These are phyloP conservation scores for Spinus olivaceus DNA, from an alignment of 2,797 vertebrate species.

Conservation along the genomic window DNA sequence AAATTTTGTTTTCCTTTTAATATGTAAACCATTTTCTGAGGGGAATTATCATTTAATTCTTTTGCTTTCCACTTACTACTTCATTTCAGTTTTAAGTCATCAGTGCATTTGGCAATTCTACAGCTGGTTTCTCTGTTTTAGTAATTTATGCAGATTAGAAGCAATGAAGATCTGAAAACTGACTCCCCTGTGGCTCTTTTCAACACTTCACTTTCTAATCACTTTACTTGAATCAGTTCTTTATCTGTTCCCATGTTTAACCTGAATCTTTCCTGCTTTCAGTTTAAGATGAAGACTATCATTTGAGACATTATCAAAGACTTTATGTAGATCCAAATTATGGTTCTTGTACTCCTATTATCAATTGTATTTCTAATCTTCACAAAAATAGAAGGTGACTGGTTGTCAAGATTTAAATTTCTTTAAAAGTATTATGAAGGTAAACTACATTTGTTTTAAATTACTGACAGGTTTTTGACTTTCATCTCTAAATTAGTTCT, in stretches of 20 bases:
- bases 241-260: slow-evolving; percentile 55
- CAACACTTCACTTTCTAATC: slow-evolving; percentile 59
- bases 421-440: background rate
- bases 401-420: background rate
- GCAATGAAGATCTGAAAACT: slow-evolving; percentile 55
- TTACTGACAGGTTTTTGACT: background rate
- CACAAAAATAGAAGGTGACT: background rate
- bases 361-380: slow-evolving; percentile 6
- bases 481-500: background rate
- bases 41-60: slow-evolving; percentile 21
- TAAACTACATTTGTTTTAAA: background rate
- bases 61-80: slow-evolving; percentile 41
- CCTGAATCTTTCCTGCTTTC: slow-evolving; percentile 35
- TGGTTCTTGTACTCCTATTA: slow-evolving; percentile 26
- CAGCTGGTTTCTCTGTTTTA: slow-evolving; percentile 28
- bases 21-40: slow-evolving; percentile 2
- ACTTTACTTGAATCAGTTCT: slow-evolving; percentile 65
- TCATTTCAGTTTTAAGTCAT: slow-evolving; percentile 36
- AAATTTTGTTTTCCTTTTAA: slow-evolving; percentile 37
- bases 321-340: slow-evolving; percentile 40
- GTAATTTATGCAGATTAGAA: slow-evolving; percentile 67
- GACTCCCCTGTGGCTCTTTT: slow-evolving; percentile 52
- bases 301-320: slow-evolving; percentile 50
- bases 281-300: slow-evolving; percentile 25
- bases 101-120: slow-evolving; percentile 49